A percentile compares a stretch with the other conserved stretches of the same genome.
Evolutionary conservation across 2,113 vertebrate species (phyloP).

Genomic region (Esox niger): DNA sequence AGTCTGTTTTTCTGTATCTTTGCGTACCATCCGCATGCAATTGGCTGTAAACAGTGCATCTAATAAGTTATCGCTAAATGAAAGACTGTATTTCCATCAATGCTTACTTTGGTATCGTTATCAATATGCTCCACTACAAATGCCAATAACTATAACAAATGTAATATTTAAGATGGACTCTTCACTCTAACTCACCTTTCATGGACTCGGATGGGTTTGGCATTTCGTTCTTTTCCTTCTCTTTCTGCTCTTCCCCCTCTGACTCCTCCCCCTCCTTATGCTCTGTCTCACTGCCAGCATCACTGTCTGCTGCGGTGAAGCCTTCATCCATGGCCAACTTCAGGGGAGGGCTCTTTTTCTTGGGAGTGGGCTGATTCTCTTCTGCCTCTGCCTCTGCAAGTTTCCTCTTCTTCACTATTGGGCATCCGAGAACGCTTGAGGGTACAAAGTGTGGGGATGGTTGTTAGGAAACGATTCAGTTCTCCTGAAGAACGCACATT

Average conservation of each 20-base stretch:
- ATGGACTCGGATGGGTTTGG: constrained; percentile 31
- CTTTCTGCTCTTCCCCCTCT: constrained; percentile 52
- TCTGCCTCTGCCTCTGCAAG: constrained; percentile 81
- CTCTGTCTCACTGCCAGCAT: constrained; percentile 80
- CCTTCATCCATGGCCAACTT: constrained; percentile 83
- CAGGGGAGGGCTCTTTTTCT: constrained; percentile 82
- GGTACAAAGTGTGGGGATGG: neutral
- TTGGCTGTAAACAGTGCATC: constrained; percentile 23
- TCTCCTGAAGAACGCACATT: no score
- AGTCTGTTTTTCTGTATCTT: neutral
- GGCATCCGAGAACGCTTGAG: constrained; percentile 87
- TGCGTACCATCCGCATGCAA: constrained; percentile 1
- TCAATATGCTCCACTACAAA: no score
- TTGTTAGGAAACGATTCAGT: neutral
- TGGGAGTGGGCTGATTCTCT: constrained; percentile 78
- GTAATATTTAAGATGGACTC: neutral
- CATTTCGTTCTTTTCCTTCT: constrained; percentile 38
- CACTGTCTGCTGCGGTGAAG: constrained; percentile 82
- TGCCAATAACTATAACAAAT: neutral
- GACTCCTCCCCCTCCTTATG: constrained; percentile 78
- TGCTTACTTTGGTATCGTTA: no score
- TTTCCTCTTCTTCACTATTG: constrained; percentile 94
- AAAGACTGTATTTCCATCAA: neutral
- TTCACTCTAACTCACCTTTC: constrained; percentile 48
- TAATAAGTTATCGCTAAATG: neutral